A percentile compares a stretch with the other conserved stretches of the same genome.
These are phyloP conservation scores for Stramonita haemastoma DNA, from an alignment of 2,888 invertebrate genomes.

Conservation along the genomic window DNA sequence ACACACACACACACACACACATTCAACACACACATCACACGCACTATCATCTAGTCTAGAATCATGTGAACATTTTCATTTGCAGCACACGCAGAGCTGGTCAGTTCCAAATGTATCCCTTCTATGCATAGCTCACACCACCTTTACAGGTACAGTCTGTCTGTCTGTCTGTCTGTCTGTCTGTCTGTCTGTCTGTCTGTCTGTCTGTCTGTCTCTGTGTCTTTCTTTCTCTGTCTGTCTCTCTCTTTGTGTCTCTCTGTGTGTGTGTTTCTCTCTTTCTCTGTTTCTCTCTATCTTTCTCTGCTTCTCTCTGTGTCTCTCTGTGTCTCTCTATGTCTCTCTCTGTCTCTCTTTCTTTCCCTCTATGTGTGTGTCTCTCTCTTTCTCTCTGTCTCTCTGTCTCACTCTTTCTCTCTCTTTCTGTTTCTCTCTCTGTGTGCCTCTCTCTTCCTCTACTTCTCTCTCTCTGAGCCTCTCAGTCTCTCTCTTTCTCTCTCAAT, in stretches of 20 bases:
- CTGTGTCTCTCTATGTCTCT: not conserved
- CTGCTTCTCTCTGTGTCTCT: not conserved
- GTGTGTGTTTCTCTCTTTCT: not conserved
- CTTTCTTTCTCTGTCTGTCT: too few species aligned
- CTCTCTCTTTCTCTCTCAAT: too few species aligned
- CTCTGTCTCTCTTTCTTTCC: not conserved
- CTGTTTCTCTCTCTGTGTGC: not conserved
- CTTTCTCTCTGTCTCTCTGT: not conserved
- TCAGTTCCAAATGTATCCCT: too few species aligned
- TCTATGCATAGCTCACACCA: too few species aligned
- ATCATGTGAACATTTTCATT: too few species aligned
- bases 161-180: not conserved
- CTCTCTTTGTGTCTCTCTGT: not conserved
- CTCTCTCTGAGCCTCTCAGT: too few species aligned
- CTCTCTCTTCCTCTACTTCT: too few species aligned
- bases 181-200: not conserved
- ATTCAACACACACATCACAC: too few species aligned
- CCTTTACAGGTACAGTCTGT: too few species aligned
- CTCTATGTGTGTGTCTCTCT: not conserved
- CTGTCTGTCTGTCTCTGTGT: not conserved
- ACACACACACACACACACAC: too few species aligned
- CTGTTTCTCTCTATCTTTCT: not conserved
- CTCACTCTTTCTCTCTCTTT: not conserved
- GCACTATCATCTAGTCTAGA: too few species aligned
- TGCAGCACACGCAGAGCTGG: too few species aligned